Conservation (phyloP, 2,888 invertebrate species). For the Eupithecia dodoneata region DNA sequence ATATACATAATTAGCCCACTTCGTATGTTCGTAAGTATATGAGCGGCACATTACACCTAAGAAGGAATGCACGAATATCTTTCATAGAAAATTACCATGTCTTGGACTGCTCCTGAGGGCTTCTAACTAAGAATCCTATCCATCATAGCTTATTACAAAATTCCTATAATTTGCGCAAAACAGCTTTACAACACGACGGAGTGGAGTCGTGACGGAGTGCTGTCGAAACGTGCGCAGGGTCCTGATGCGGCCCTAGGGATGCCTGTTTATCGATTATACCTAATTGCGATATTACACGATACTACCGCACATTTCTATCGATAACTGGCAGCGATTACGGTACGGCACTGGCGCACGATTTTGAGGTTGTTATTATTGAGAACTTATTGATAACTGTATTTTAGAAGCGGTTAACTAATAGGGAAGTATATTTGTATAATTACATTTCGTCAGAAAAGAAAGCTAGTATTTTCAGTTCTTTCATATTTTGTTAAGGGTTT, state of each 20-base stretch:
- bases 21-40: background rate
- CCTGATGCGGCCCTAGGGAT: slow-evolving; percentile 30
- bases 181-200: slow-evolving; percentile 33
- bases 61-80: background rate
- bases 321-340: slow-evolving; percentile 16
- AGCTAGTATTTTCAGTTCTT: background rate
- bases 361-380: slow-evolving; percentile 3
- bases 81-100: background rate
- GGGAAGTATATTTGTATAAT: background rate
- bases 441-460: background rate
- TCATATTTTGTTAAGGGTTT: background rate
- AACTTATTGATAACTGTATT: background rate
- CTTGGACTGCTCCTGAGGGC: slow-evolving; percentile 10
- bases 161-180: slow-evolving; percentile 38
- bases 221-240: slow-evolving; percentile 42
- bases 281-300: slow-evolving; percentile 13
- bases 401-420: background rate
- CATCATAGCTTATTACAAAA: slow-evolving; percentile 40
- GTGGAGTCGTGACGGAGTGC: slow-evolving; percentile 38
- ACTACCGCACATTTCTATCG: slow-evolving; percentile 24
- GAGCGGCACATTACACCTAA: background rate
- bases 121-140: slow-evolving; percentile 14
- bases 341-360: slow-evolving; percentile 12
- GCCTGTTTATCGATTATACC: slow-evolving; percentile 25
- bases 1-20: background rate